phyloP scores from a whole-genome alignment of 2,888 invertebrate genomes.

The Drosophila hamatofila region DNA sequence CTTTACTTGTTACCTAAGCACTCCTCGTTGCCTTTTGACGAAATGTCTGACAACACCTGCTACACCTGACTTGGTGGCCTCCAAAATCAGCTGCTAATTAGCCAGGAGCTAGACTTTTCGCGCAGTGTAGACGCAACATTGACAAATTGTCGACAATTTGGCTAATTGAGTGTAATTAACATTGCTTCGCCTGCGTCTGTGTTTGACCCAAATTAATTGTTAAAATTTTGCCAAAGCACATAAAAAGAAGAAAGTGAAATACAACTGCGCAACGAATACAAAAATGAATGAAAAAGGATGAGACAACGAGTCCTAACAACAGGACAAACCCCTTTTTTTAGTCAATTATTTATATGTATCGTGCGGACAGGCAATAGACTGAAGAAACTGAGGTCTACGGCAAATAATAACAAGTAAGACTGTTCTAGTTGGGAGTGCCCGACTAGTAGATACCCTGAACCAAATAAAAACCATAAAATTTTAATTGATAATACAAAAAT shows the following conservation, averaged over 20 bases:
- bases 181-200: slow-evolving; percentile 44
- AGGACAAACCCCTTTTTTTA: slow-evolving; percentile 65
- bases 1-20: too few relatives aligned
- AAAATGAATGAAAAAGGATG: not conserved
- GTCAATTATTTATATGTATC: slow-evolving; percentile 62
- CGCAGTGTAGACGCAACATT: slow-evolving; percentile 42
- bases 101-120: slow-evolving; percentile 30
- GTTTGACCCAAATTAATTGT: slow-evolving; percentile 73
- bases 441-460: not conserved
- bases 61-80: not conserved
- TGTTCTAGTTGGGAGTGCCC: too few relatives aligned
- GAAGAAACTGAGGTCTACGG: slow-evolving; percentile 16
- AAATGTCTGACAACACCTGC: not conserved
- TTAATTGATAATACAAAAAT: not conserved
- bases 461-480: too few relatives aligned
- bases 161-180: slow-evolving; percentile 77
- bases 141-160: slow-evolving; percentile 72
- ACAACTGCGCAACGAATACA: slow-evolving; percentile 16
- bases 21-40: not conserved
- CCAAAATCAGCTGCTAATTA: slow-evolving; percentile 52
- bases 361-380: slow-evolving; percentile 26
- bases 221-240: slow-evolving; percentile 50
- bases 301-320: slow-evolving; percentile 7
- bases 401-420: not conserved
- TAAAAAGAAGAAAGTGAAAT: slow-evolving; percentile 37